phyloP scores from a whole-genome alignment of 2,113 vertebrate species.

The Brachirus orientalis region DNA sequence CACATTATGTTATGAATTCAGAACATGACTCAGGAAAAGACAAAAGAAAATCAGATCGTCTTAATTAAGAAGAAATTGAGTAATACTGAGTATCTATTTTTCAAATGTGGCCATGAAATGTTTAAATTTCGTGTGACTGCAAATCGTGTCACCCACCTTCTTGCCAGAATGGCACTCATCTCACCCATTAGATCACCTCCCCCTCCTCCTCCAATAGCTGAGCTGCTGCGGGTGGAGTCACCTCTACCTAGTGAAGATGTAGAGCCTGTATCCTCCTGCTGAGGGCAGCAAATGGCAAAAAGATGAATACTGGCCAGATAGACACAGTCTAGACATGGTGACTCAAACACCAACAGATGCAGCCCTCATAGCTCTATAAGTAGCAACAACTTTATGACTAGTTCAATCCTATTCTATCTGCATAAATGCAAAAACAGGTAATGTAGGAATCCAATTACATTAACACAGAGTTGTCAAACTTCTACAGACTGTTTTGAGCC shows the following conservation, averaged over 20 bases:
- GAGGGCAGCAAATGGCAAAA: conserved; percentile 61
- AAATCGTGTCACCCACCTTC: conserved; percentile 80
- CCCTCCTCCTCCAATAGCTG: conserved; percentile 74
- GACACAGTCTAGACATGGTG: not conserved
- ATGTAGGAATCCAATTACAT: not conserved
- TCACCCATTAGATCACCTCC: conserved; percentile 87
- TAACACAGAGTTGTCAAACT: not conserved
- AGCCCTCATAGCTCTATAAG: not conserved
- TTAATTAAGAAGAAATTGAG: not conserved
- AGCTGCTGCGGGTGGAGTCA: conserved; percentile 81
- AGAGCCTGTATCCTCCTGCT: conserved; percentile 81
- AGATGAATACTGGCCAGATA: not conserved
- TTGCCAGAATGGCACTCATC: conserved; percentile 92
- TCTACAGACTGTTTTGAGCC: not conserved
- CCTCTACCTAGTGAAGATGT: conserved; percentile 67
- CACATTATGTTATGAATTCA: not conserved
- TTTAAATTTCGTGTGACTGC: not conserved
- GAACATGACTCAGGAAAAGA: not conserved
- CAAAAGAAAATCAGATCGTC: not conserved
- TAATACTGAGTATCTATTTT: too few species aligned
- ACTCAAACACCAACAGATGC: not conserved
- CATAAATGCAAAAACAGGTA: not conserved
- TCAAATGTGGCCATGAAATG: not conserved
- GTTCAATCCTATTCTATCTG: not conserved
- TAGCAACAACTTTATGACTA: not conserved